Conservation (phyloP, 2,797 vertebrate genomes). For the Chelon auratus region DNA sequence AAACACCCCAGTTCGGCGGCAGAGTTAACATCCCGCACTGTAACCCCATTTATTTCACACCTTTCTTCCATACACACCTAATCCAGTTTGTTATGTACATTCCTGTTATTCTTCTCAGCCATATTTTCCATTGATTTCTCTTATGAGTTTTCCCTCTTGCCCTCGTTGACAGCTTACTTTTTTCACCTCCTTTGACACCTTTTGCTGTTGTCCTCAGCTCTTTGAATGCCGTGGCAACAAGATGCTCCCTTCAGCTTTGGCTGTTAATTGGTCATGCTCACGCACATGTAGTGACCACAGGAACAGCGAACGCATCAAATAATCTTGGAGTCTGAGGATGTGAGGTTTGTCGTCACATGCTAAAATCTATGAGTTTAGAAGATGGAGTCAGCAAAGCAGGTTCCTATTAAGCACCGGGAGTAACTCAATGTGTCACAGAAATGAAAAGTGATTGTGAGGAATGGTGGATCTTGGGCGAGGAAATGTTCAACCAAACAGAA, state of each 20-base stretch:
- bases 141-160: neutral
- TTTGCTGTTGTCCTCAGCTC: constrained; percentile 26
- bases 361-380: constrained; percentile 17
- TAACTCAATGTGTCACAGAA: constrained; percentile 59
- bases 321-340: constrained; percentile 3
- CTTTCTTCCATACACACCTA: neutral
- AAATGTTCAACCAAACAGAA: constrained; percentile 64
- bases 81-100: constrained; percentile 4
- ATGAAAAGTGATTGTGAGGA: constrained; percentile 74
- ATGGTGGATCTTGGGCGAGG: constrained; percentile 59
- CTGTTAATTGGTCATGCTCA: constrained; percentile 38
- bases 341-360: constrained; percentile 16
- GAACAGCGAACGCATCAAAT: constrained; percentile 22
- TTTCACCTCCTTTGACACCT: neutral
- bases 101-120: neutral
- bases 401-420: constrained; percentile 22
- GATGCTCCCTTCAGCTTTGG: constrained; percentile 37
- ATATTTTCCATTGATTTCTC: neutral
- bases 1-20: neutral
- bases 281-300: constrained; percentile 8
- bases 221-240: constrained; percentile 15
- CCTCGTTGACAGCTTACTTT: constrained; percentile 1
- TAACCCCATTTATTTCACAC: constrained; percentile 23
- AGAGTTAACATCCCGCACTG: neutral
- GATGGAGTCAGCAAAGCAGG: constrained; percentile 44